These are phyloP conservation scores for Rhegmatorhina hoffmannsi DNA, from an alignment of 2,113 vertebrate species.

Conservation along the genomic window DNA sequence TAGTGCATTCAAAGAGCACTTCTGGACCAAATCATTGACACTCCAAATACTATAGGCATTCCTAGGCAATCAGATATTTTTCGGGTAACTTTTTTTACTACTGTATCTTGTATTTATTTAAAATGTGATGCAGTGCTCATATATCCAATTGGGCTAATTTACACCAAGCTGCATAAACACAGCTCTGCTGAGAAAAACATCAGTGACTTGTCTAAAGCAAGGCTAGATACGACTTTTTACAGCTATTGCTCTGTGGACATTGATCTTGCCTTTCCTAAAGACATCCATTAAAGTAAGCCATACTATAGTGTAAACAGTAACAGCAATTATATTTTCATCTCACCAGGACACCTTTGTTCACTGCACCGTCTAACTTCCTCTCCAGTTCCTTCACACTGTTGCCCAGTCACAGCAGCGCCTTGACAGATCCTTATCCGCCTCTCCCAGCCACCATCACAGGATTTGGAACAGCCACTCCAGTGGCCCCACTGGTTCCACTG, in stretches of 20 bases:
- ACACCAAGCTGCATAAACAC: background rate
- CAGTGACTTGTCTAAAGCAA: background rate
- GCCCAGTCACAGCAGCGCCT: constrained; percentile 86
- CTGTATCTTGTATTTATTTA: background rate
- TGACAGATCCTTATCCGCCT: constrained; percentile 90
- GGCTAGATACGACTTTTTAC: background rate
- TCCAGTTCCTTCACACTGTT: constrained; percentile 89
- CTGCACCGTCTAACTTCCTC: constrained; percentile 95
- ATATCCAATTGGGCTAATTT: background rate
- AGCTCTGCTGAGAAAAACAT: background rate
- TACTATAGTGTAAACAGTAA: background rate
- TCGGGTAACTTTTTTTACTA: background rate
- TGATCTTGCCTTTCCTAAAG: background rate
- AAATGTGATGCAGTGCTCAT: background rate
- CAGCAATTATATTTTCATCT: constrained; percentile 32
- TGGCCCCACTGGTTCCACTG: constrained; percentile 99
- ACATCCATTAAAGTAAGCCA: background rate
- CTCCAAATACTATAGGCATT: background rate
- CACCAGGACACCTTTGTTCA: constrained; percentile 96
- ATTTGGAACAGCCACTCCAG: constrained; percentile 97
- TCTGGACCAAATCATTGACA: background rate
- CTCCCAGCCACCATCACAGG: constrained; percentile 96
- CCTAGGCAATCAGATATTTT: background rate
- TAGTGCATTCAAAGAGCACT: background rate
- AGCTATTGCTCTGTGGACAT: background rate